A percentile compares a stretch with the other conserved stretches of the same genome.
These are phyloP conservation scores for Chrysolina americana DNA, from an alignment of 2,888 invertebrate species.

Conservation along the genomic window DNA sequence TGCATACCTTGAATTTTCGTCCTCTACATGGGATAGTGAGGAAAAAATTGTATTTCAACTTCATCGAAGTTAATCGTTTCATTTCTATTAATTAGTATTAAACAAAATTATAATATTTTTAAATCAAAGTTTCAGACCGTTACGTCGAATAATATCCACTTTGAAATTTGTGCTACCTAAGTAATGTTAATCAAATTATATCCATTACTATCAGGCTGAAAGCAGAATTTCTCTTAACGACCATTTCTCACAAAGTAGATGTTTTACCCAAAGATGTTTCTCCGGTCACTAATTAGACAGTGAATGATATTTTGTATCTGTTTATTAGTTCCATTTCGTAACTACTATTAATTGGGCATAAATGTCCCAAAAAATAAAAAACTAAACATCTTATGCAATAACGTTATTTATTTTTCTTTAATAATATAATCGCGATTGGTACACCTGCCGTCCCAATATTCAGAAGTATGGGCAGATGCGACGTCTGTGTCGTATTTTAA, in stretches of 20 bases:
- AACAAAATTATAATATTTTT: no score
- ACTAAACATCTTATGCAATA: constrained; percentile 49
- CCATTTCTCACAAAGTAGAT: background rate
- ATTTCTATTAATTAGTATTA: no score
- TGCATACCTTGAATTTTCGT: no score
- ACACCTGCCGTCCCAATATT: constrained; percentile 63
- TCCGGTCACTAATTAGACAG: constrained; percentile 17
- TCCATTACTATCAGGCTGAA: background rate
- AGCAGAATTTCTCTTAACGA: background rate
- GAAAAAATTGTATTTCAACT: no score
- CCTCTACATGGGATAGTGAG: no score
- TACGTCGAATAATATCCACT: no score
- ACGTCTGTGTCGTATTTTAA: constrained; percentile 52
- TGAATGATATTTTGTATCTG: constrained; percentile 31
- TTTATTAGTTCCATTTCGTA: constrained; percentile 48
- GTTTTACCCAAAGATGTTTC: background rate
- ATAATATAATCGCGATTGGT: constrained; percentile 59
- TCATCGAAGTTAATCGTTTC: no score
- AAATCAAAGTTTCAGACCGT: no score
- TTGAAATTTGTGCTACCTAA: background rate
- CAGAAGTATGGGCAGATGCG: constrained; percentile 61
- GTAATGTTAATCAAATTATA: background rate
- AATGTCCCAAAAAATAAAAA: constrained; percentile 44
- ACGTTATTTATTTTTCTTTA: constrained; percentile 55
- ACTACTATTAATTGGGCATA: constrained; percentile 50